Conservation (phyloP, 2,113 vertebrate genomes). For the Hippocampus mohnikei region DNA sequence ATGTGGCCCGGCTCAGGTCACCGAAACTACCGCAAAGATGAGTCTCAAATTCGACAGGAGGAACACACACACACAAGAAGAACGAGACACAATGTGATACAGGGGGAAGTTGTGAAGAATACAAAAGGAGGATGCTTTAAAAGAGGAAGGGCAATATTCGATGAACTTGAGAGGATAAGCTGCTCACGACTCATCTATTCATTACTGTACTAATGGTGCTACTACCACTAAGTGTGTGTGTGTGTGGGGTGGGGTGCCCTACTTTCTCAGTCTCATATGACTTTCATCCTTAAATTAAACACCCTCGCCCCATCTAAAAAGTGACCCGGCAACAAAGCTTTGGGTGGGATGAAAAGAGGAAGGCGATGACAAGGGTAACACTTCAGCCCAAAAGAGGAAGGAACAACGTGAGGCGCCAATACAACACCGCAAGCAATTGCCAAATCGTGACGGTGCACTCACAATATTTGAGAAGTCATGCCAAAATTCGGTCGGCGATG, state of each 20-base stretch:
- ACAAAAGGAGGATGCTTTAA: conserved; percentile 16
- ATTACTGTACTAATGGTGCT: background rate
- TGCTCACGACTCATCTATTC: background rate
- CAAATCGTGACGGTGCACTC: background rate
- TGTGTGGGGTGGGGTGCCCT: background rate
- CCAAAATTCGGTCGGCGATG: background rate
- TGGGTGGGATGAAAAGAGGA: background rate
- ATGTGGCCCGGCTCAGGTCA: background rate
- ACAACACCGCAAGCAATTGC: background rate
- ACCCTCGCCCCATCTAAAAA: background rate
- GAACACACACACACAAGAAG: background rate
- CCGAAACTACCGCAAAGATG: background rate
- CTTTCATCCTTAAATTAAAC: conserved; percentile 2
- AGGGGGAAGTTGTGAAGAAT: conserved; percentile 6
- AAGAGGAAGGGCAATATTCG: background rate
- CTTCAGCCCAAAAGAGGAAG: conserved; percentile 1
- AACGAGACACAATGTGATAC: background rate
- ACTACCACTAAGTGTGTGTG: background rate
- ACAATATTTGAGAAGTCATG: background rate
- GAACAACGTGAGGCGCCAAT: background rate
- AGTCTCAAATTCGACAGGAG: background rate
- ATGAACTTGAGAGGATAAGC: background rate
- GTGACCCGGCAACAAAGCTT: background rate
- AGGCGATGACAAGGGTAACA: background rate
- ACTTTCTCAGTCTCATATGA: background rate